A percentile compares a stretch with the other conserved stretches of the same genome.
These are phyloP conservation scores for Enteromius paludinosus DNA, from an alignment of 2,797 vertebrate genomes.

Conservation along the genomic window DNA sequence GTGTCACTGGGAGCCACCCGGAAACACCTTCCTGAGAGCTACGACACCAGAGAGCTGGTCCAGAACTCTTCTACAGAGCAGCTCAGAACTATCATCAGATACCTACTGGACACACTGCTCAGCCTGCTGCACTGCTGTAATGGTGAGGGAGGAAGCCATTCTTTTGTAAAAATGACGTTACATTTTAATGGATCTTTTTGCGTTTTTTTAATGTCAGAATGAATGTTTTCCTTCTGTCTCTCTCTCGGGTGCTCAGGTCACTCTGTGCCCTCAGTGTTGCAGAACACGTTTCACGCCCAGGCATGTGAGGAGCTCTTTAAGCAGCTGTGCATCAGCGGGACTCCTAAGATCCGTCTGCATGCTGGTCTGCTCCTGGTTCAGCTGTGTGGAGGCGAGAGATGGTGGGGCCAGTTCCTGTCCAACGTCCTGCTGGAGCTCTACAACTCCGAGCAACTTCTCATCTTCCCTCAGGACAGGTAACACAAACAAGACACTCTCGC, in stretches of 20 bases:
- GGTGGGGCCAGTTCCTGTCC: slow-evolving; percentile 99
- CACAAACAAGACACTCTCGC: not conserved
- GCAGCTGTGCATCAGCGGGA: slow-evolving; percentile 97
- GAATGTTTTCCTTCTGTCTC: not conserved
- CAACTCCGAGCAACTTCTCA: slow-evolving; percentile 97
- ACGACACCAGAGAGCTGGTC: slow-evolving; percentile 85
- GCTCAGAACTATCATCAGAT: slow-evolving; percentile 94
- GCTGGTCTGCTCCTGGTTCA: slow-evolving; percentile 95
- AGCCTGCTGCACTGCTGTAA: slow-evolving; percentile 95
- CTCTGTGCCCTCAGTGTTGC: slow-evolving; percentile 93
- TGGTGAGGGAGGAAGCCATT: slow-evolving; percentile 76
- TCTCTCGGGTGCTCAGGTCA: slow-evolving; percentile 79
- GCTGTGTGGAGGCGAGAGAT: slow-evolving; percentile 93
- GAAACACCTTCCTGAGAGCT: slow-evolving; percentile 77
- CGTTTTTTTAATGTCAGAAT: not conserved
- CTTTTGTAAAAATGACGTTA: not conserved
- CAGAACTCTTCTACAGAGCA: slow-evolving; percentile 95
- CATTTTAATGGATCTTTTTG: not conserved
- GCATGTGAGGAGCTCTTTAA: slow-evolving; percentile 99
- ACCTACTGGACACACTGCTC: slow-evolving; percentile 95
- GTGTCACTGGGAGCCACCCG: slow-evolving; percentile 92
- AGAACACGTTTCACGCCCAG: slow-evolving; percentile 95
- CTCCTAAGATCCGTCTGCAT: slow-evolving; percentile 94
- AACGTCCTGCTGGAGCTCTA: slow-evolving; percentile 98
- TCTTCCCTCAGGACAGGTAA: slow-evolving; percentile 98